Percentiles rank a stretch among this genome's conserved stretches.
These are phyloP conservation scores for Oscheius sp. DNA, from an alignment of 2,888 invertebrate species.

Conservation along the genomic window DNA sequence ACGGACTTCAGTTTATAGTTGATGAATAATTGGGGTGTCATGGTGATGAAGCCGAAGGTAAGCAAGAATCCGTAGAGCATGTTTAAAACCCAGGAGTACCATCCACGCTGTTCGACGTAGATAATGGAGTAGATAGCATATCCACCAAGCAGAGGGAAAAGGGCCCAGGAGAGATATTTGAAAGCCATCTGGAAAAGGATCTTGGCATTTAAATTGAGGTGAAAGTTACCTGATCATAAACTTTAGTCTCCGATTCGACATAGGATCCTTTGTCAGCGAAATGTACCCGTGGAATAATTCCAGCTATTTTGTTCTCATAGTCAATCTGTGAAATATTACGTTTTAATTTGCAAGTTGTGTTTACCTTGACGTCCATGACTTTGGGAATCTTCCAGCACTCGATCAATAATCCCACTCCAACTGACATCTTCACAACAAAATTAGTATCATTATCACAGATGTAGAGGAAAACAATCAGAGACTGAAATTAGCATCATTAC, in stretches of 20 bases:
- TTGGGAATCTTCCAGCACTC: constrained; percentile 99
- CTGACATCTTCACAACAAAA: constrained; percentile 89
- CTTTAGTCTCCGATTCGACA: constrained; percentile 89
- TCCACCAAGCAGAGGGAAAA: constrained; percentile 91
- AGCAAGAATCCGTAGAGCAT: constrained; percentile 97
- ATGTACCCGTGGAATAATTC: constrained; percentile 83
- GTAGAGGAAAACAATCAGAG: constrained; percentile 92
- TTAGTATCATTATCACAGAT: constrained; percentile 99
- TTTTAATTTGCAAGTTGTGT: no score
- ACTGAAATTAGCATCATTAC: constrained; percentile 78
- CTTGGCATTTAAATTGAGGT: background rate
- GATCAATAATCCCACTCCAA: constrained; percentile 92
- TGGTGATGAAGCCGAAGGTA: constrained; percentile 98
- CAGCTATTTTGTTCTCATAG: constrained; percentile 79
- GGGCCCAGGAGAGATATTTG: constrained; percentile 90
- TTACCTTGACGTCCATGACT: constrained; percentile 64
- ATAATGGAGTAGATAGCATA: constrained; percentile 94
- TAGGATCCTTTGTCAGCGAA: constrained; percentile 96
- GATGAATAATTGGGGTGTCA: constrained; percentile 99
- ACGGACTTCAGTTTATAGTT: constrained; percentile 99
- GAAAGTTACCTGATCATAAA: constrained; percentile 82
- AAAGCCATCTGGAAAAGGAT: constrained; percentile 83
- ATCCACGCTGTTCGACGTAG: constrained; percentile 92
- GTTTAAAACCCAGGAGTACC: constrained; percentile 96
- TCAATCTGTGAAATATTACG: constrained; percentile 41